Evolutionary conservation across 2,113 vertebrate genomes (phyloP).

Genomic region (Felis catus): DNA sequence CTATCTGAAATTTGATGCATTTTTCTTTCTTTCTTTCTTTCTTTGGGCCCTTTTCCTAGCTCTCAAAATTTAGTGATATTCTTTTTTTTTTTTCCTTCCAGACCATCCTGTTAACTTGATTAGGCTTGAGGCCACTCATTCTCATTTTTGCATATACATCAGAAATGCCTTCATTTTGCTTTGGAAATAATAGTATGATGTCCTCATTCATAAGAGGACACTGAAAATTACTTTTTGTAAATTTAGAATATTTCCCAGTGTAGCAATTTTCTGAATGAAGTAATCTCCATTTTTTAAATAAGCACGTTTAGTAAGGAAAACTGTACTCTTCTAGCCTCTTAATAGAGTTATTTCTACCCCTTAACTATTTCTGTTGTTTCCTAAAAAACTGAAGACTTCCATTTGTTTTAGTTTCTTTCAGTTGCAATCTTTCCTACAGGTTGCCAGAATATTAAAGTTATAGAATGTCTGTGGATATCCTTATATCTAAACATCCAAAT

Average conservation of each 20-base stretch:
- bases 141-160: background rate
- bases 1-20: rapidly evolving
- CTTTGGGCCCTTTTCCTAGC: background rate
- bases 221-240: rapidly evolving
- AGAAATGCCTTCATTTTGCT: background rate
- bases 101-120: rapidly evolving
- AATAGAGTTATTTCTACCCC: background rate
- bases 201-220: rapidly evolving
- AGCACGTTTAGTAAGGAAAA: background rate
- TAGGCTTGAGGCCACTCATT: background rate
- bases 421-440: background rate
- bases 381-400: background rate
- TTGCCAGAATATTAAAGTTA: background rate
- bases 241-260: background rate
- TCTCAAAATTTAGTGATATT: background rate
- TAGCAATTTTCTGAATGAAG: background rate
- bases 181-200: background rate
- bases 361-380: background rate
- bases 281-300: background rate
- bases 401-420: background rate
- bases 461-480: background rate
- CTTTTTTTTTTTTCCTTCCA: rapidly evolving
- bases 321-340: background rate
- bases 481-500: background rate
- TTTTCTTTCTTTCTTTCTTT: background rate